Evolutionary conservation across 2,797 vertebrate genomes (phyloP), one percentile per base, ranked within the genome.

Genomic region (Zenarchopterus dispar): DNA sequence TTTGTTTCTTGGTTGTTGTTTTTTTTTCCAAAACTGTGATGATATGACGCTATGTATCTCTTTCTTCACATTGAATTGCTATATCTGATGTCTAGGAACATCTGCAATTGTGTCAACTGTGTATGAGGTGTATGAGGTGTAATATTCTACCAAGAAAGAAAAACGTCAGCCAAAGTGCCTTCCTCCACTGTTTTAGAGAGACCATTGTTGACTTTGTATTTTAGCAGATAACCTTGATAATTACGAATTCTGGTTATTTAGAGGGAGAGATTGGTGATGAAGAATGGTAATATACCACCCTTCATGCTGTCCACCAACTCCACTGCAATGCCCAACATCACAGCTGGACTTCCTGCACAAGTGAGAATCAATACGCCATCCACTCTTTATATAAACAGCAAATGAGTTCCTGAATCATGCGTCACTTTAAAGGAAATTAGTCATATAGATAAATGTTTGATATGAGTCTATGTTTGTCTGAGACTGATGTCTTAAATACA

Each of bases 341-440:
- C 94, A 0, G 91, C 94, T 77, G 95, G 95, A 26, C 86, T 94
- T 57, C 94, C 95, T 2, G 93, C 94, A 59, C 90, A 94, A 78
- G 78, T 91, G 48, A 75, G 70, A 18, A 45, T 23, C 1, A 0
- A 31, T 6, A 15, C 8, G 28, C 47, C 5, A 1, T 22, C 16
- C 21, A 21, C 44, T 11, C 9, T 19, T 19, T 19, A 10, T 6
- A 7, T 22, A 43, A 55, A 60, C 15, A 36, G 28, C 3, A 43
- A 42, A 36, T 13, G 10, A 26, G 0, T 57, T 73, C 22, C 23
- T 26, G 8, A 54, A 13, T 47, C 17, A 10, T n/a, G 3, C 1
- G 2, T 59, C 4, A 19, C 3, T 64, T 56, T 48, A 45, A 33
- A 43, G 11, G 9, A 45, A 19, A 19, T 5, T 33, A 28, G 28